Percentiles rank a stretch among this genome's conserved stretches.
These are phyloP conservation scores for Anagrus nilaparvatae DNA, from an alignment of 1,140 invertebrate species.

Conservation along the genomic window DNA sequence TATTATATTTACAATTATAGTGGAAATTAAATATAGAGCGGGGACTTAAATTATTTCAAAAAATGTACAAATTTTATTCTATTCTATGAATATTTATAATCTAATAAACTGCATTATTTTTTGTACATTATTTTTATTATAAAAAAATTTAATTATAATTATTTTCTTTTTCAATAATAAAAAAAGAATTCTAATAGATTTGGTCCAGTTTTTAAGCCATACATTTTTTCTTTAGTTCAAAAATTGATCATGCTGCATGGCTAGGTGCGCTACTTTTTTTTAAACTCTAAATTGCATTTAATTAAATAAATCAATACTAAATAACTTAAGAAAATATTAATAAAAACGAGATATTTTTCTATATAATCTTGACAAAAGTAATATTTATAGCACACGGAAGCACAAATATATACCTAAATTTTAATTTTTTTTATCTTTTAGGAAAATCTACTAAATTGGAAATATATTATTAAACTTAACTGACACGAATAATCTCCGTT, in stretches of 20 bases:
- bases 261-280: conserved; percentile 10
- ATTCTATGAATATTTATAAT: conserved; percentile 11
- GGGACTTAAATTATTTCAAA: conserved; percentile 3
- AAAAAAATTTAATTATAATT: conserved; percentile 1
- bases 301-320: no score
- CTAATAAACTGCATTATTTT: conserved; percentile 11
- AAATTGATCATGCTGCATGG: conserved; percentile 13
- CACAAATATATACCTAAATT: no score
- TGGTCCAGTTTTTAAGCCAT: conserved; percentile 9
- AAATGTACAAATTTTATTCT: conserved; percentile 6
- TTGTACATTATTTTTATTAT: conserved; percentile 1
- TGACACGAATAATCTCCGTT: conserved; percentile 11
- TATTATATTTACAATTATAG: no score
- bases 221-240: neutral
- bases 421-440: no score
- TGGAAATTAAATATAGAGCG: no score
- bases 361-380: no score
- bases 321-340: no score
- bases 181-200: conserved; percentile 7
- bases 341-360: no score
- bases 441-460: conserved; percentile 11
- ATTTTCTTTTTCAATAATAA: conserved; percentile 8
- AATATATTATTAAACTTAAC: conserved; percentile 8
- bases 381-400: no score
- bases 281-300: conserved; percentile 10